phyloP scores from a whole-genome alignment of 2,113 vertebrate species.

The Taxidea taxus region DNA sequence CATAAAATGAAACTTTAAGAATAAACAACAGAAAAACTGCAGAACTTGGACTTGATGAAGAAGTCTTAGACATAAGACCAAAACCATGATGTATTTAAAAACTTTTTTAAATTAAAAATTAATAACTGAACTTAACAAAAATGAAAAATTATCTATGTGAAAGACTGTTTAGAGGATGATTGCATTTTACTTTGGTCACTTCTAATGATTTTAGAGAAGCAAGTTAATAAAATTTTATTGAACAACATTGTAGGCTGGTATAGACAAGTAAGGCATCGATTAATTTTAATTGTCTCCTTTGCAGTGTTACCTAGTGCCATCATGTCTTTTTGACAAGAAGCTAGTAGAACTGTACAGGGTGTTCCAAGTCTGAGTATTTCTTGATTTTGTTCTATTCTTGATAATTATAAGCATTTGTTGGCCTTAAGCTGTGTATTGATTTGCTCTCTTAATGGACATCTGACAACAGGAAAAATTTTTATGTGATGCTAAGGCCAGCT shows the following conservation, averaged over 20 bases:
- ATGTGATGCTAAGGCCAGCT: background rate
- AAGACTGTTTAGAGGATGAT: constrained; percentile 5
- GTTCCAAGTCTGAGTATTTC: background rate
- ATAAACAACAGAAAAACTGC: background rate
- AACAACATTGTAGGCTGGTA: background rate
- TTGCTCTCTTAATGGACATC: background rate
- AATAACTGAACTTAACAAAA: background rate
- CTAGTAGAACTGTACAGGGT: background rate
- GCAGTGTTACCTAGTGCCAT: background rate
- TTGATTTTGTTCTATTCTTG: constrained; percentile 44
- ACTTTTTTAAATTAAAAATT: background rate
- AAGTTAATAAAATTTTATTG: background rate
- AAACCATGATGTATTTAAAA: background rate
- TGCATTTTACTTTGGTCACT: constrained; percentile 25
- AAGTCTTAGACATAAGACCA: background rate
- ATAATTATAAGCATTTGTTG: constrained; percentile 30
- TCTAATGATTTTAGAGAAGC: background rate
- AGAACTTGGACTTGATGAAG: background rate
- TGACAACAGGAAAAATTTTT: background rate
- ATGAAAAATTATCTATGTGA: background rate
- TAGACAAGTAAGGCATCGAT: background rate
- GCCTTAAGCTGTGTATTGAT: background rate
- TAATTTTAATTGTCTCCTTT: background rate
- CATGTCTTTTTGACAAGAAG: background rate
- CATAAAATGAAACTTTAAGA: background rate